Percentiles rank a stretch among this genome's conserved stretches.
Conservation (phyloP, 2,888 invertebrate genomes). For the Apodemia duryi region DNA sequence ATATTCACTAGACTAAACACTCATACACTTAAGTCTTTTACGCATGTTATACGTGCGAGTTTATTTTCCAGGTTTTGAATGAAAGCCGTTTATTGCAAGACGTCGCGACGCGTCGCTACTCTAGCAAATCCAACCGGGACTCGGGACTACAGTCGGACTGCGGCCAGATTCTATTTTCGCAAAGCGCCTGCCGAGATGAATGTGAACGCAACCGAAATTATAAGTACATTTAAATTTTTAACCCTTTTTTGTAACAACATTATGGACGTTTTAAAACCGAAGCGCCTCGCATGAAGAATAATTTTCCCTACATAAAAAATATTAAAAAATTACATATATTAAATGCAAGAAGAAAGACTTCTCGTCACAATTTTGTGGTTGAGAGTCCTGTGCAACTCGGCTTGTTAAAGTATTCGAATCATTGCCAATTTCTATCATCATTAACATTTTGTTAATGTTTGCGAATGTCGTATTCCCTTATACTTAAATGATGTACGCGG, state of each 20-base stretch:
- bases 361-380: too few species aligned
- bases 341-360: too few species aligned
- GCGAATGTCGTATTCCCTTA: too few species aligned
- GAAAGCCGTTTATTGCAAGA: not conserved
- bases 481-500: too few species aligned
- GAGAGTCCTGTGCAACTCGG: too few species aligned
- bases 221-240: not conserved
- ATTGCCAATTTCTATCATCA: too few species aligned
- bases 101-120: conserved; percentile 56
- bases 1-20: conserved; percentile 41
- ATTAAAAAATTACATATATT: too few species aligned
- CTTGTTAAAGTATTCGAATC: too few species aligned
- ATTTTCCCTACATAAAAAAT: too few species aligned
- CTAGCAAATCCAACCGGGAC: conserved; percentile 59
- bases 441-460: too few species aligned
- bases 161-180: conserved; percentile 79
- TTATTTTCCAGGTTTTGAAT: conserved; percentile 8
- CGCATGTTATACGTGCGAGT: not conserved
- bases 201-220: conserved; percentile 62
- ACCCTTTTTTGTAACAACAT: not conserved
- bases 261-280: not conserved
- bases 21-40: conserved; percentile 24
- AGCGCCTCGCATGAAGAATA: too few species aligned
- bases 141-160: conserved; percentile 64
- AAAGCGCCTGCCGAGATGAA: conserved; percentile 66